Conservation (phyloP, 2,113 vertebrate species). For the Australoheros scitulus region DNA sequence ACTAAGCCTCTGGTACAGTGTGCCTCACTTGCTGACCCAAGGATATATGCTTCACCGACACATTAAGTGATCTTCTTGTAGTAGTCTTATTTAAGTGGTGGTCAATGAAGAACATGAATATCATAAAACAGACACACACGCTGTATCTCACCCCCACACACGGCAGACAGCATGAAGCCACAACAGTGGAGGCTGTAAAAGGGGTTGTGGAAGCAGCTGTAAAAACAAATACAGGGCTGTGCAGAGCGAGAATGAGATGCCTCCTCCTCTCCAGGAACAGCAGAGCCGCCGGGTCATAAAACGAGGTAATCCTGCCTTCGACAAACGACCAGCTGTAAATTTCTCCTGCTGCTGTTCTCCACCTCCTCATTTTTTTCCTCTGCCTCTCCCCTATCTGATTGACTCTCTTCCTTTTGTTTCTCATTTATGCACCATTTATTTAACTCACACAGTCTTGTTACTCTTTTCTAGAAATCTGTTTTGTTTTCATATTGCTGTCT, state of each 20-base stretch:
- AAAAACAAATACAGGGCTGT: conserved; percentile 39
- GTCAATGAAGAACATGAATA: background rate
- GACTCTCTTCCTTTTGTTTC: background rate
- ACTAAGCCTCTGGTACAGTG: background rate
- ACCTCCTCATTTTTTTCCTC: background rate
- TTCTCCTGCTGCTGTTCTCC: background rate
- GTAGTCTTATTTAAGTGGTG: background rate
- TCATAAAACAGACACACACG: background rate
- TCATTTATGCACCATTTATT: background rate
- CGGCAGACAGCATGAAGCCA: conserved; percentile 9
- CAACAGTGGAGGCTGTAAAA: background rate
- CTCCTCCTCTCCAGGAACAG: conserved; percentile 11
- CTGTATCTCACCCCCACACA: background rate
- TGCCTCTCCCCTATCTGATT: background rate
- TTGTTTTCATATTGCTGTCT: background rate
- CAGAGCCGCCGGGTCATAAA: conserved; percentile 34
- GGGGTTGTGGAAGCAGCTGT: conserved; percentile 45
- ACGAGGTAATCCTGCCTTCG: background rate
- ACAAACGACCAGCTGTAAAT: conserved; percentile 26
- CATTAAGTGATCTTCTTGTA: background rate
- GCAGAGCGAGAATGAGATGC: conserved; percentile 4
- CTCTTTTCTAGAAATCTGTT: background rate
- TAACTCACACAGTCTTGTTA: background rate
- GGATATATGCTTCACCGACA: background rate
- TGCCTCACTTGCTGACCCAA: background rate